Conservation (phyloP, 2,797 vertebrate genomes). For the Myotis vivesi region DNA sequence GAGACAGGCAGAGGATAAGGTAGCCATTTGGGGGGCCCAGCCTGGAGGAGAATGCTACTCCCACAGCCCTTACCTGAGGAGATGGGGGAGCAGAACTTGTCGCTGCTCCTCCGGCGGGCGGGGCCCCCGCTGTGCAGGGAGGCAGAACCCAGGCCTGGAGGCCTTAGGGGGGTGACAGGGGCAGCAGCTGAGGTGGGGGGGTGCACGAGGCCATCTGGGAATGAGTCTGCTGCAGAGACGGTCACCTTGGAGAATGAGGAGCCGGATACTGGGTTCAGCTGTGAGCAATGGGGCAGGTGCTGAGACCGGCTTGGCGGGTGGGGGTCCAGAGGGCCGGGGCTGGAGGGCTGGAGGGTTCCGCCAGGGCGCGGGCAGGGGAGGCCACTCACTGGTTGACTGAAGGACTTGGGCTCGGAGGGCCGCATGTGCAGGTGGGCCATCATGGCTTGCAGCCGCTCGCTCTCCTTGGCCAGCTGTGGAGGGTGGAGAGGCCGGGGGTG, state of each 20-base stretch:
- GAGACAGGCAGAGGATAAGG: slow-evolving; percentile 5
- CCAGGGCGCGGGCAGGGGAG: not conserved
- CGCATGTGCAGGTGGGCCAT: slow-evolving; percentile 99
- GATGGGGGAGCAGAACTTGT: slow-evolving; percentile 99
- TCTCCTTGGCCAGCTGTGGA: slow-evolving; percentile 95
- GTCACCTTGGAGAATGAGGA: slow-evolving; percentile 94
- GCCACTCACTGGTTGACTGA: slow-evolving; percentile 94
- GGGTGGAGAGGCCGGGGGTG: not conserved
- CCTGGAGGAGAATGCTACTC: not conserved
- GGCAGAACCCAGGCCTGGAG: slow-evolving; percentile 97
- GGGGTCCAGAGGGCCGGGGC: not conserved
- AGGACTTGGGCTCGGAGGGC: slow-evolving; percentile 98
- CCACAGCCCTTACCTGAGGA: slow-evolving; percentile 91
- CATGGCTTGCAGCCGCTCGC: slow-evolving; percentile 98
- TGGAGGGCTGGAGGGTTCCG: accelerated
- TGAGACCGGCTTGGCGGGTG: not conserved
- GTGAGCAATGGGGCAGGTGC: slow-evolving; percentile 26
- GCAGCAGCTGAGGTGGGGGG: slow-evolving; percentile 96
- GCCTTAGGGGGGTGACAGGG: slow-evolving; percentile 95
- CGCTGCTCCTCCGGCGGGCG: slow-evolving; percentile 95
- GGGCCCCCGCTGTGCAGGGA: slow-evolving; percentile 93
- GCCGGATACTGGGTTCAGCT: slow-evolving; percentile 95
- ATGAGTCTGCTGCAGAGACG: slow-evolving; percentile 89
- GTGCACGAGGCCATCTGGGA: slow-evolving; percentile 95
- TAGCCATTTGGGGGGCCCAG: not conserved